phyloP scores from a whole-genome alignment of 92 coral and sea anemone species.

The Epizoanthus ramosus region DNA sequence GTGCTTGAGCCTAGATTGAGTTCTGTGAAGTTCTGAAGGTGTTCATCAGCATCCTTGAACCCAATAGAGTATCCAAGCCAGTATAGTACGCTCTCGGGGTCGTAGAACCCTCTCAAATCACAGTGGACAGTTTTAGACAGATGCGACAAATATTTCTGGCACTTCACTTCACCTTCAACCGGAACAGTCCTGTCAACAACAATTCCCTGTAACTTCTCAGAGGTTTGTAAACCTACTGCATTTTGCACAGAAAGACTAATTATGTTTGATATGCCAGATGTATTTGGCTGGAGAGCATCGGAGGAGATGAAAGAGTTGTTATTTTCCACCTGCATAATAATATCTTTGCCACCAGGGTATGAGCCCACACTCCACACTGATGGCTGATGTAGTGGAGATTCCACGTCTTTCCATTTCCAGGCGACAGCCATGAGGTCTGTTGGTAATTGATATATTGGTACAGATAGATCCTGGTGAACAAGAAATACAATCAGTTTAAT shows the following conservation, averaged over 20 bases:
- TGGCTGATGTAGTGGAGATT: background rate
- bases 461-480: background rate
- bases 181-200: background rate
- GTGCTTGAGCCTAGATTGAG: background rate
- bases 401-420: background rate
- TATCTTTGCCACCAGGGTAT: background rate
- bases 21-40: background rate
- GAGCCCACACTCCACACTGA: background rate
- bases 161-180: background rate
- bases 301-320: background rate
- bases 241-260: background rate
- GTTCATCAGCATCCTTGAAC: background rate
- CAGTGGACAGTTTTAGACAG: background rate
- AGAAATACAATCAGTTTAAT: background rate
- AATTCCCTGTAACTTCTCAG: background rate
- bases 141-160: background rate
- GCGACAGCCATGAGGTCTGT: background rate
- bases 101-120: background rate
- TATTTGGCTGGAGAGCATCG: background rate
- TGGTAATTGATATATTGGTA: background rate
- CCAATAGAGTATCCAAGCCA: background rate
- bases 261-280: conserved; percentile 1
- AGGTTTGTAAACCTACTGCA: background rate
- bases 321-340: background rate
- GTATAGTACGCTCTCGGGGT: background rate